phyloP scores from a whole-genome alignment of 2,797 vertebrate species.

The Pagetopsis macropterus region DNA sequence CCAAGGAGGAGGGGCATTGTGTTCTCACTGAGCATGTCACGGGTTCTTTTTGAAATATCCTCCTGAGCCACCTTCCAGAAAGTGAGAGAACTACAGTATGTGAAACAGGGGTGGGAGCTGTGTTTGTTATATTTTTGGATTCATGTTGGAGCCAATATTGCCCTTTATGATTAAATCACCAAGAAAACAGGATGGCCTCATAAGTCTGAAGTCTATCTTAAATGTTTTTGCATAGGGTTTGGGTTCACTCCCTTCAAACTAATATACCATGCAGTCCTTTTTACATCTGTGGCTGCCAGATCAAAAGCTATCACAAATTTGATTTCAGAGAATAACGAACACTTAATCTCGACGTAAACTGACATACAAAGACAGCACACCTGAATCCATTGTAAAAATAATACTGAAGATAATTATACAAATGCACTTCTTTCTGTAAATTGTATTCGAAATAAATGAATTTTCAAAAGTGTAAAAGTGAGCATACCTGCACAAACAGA shows the following conservation, averaged over 20 bases:
- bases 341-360: slow-evolving; percentile 9
- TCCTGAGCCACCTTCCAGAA: slow-evolving; percentile 53
- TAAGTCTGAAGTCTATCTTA: slow-evolving; percentile 23
- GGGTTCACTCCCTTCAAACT: slow-evolving; percentile 33
- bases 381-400: neutral
- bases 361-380: slow-evolving; percentile 5
- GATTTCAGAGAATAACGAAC: slow-evolving; percentile 9
- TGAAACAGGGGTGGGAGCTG: slow-evolving; percentile 4
- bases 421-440: neutral
- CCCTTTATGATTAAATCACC: slow-evolving; percentile 26
- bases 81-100: slow-evolving; percentile 25
- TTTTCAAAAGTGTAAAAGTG: slow-evolving; percentile 24
- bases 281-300: slow-evolving; percentile 6
- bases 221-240: slow-evolving; percentile 17
- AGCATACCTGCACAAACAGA: slow-evolving; percentile 7
- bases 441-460: slow-evolving; percentile 26
- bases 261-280: slow-evolving; percentile 24
- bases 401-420: neutral
- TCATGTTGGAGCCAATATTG: slow-evolving; percentile 2
- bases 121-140: slow-evolving; percentile 14
- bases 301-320: slow-evolving; percentile 1
- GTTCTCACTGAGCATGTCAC: slow-evolving; percentile 64
- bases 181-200: slow-evolving; percentile 11
- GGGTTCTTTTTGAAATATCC: slow-evolving; percentile 62
- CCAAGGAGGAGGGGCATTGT: slow-evolving; percentile 68